Base-by-base conservation (phyloP, 35 echinoderm and acorn worm genomes). In the Apostichopus japonicus region DNA sequence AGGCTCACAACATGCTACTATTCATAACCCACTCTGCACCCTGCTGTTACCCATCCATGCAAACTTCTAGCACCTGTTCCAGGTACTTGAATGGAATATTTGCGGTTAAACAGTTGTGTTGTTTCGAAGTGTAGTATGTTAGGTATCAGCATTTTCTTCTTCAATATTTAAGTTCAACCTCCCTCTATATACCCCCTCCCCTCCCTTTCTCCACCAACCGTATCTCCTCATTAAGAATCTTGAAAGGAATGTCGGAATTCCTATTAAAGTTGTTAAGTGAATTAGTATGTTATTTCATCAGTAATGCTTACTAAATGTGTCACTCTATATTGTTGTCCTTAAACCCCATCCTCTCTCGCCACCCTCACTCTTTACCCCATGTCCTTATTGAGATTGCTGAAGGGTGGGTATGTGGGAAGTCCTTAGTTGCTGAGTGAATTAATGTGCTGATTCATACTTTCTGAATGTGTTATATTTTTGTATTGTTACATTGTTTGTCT, bases 71-170 rank as follows among this genome's bases (percentile, higher is more conserved):
- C 77, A 79, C 77, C 77, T 79, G 77, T 23, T 79, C 77, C 77
- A 79, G 77, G 77, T 79, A 79, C 77, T 79, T 79, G 15, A 23
- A 23, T 79, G 77, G 77, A 15, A 79, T 79, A 79, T 79, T 79
- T 79, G 77, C 22, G 77, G 77, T 79, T 23, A 23, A 79, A 44
- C 33, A 44, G 33, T 44, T 44, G 33, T 44, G 33, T 44, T 44
- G 33, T 6, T 72, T 72, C 67, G 67, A 72, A 72, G 67, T 72
- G 67, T 72, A 72, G 67, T 72, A 72, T 72, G 67, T 72, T 72
- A 72, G 67, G 67, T 72, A 72, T 72, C 67, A 72, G 67, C 67
- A 72, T 72, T 72, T 72, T 72, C 67, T 72, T 72, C 67, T 72
- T 72, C 67, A 72, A 72, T 72, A 72, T 72, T 72, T 72, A 72